These are phyloP conservation scores for Hymenochirus boettgeri DNA, from an alignment of 2,113 vertebrate genomes.

Conservation along the genomic window DNA sequence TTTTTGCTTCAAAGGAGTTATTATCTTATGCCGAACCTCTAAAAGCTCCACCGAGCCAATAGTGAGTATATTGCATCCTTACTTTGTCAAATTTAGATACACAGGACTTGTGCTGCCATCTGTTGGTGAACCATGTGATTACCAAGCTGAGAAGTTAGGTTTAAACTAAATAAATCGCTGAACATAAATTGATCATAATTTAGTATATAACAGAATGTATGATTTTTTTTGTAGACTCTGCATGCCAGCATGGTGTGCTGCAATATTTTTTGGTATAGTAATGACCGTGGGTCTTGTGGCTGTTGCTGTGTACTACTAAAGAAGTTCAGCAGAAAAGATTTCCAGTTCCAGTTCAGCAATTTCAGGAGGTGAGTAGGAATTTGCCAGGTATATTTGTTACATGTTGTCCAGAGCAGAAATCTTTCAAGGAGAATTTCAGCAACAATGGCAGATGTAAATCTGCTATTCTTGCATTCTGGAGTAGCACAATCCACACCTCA, in stretches of 20 bases:
- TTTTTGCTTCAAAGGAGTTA: slow-evolving; percentile 86
- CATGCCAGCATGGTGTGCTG: slow-evolving; percentile 65
- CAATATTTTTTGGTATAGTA: slow-evolving; percentile 66
- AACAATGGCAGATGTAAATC: too few species aligned
- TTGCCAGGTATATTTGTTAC: background rate
- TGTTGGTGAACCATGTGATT: too few species aligned
- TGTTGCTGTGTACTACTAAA: slow-evolving; percentile 75
- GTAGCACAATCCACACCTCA: too few species aligned
- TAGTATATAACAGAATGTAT: too few species aligned
- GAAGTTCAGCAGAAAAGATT: slow-evolving; percentile 64
- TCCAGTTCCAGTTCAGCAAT: slow-evolving; percentile 80
- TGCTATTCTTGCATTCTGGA: too few species aligned
- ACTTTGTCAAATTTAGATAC: too few species aligned
- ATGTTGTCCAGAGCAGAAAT: background rate
- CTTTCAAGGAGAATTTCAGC: background rate
- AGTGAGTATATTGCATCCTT: slow-evolving; percentile 72
- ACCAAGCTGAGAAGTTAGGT: too few species aligned
- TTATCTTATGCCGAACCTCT: slow-evolving; percentile 79
- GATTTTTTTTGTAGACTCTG: slow-evolving; percentile 43
- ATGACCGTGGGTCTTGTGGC: slow-evolving; percentile 53
- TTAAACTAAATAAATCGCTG: too few species aligned
- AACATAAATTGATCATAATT: too few species aligned
- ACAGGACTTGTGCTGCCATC: too few species aligned
- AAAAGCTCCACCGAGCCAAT: slow-evolving; percentile 65
- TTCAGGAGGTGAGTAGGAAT: slow-evolving; percentile 66